Base-by-base conservation (phyloP, 2,888 invertebrate species). In the Eristalinus sepulchralis region DNA sequence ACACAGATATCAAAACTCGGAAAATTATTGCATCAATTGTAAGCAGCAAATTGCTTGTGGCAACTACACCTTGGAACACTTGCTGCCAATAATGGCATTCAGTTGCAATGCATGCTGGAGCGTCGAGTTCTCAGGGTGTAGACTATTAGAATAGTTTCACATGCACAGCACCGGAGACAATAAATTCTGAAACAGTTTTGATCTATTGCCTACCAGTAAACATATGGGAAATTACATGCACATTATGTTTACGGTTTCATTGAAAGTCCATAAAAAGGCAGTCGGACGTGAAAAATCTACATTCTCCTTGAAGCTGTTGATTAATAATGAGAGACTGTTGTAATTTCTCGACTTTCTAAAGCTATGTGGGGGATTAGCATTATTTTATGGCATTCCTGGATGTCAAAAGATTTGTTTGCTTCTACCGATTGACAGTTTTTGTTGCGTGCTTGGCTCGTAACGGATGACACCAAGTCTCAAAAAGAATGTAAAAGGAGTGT, bases 221-320 rank as follows among this genome's bases (percentile, higher is more conserved):
- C 55, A 31, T 57, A 57, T 13, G 36, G n/a, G n/a, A n/a, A 53
- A 20, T 55, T 55, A 55, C 11, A 6, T 36, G 64, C 4, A 20
- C 60, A 68, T 75, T 73, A 68, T 68, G 67, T 53, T 47, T 11
- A 47, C 34, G n/a, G 47, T 22, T 31, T 6, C 31, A 63, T 63
- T 78, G 62, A 31, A 39, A 57, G 39, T 22, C 10, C 10, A 57
- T 70, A 22, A 22, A 57, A 63, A 68, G 34, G 11, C 20, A 53
- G 67, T 36, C 60, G 55, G 63, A 64, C 59, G 39, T 33, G 33
- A 3, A 78, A 64, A 76, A 66, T 59, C 59, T 57, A 13, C 63
- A 39, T 62, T 80, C 34, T 33, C 72, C 59, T 59, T 67, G 72
- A 64, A 70, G 34, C 36, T 13, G 55, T 39, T 78, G 62, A 70